Conservation (phyloP, 2,888 invertebrate species). For the Drepanosiphum platanoidis region DNA sequence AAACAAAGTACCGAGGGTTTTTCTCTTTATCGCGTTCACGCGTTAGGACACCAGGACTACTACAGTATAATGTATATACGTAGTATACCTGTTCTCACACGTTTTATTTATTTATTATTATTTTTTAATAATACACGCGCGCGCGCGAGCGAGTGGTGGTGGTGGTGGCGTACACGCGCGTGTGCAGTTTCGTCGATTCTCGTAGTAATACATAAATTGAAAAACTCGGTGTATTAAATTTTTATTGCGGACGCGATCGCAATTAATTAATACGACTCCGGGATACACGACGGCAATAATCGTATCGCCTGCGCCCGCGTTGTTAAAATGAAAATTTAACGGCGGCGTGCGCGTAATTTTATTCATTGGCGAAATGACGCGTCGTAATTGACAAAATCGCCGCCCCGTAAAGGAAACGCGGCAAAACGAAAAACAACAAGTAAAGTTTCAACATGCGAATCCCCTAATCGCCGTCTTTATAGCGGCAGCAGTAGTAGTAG, state of each 20-base stretch:
- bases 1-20: constrained; percentile 58
- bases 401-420: no score
- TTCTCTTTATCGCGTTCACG: constrained; percentile 59
- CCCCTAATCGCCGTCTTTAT: constrained; percentile 54
- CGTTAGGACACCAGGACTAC: constrained; percentile 52
- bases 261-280: not conserved
- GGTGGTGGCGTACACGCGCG: not conserved
- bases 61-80: no score
- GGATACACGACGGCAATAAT: not conserved
- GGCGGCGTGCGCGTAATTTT: not conserved
- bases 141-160: no score
- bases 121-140: constrained; percentile 1
- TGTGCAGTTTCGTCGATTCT: not conserved
- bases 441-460: constrained; percentile 37
- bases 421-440: not conserved
- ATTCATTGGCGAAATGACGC: not conserved
- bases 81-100: constrained; percentile 43
- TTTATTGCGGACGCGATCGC: not conserved
- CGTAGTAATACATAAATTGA: constrained; percentile 17
- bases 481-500: no score
- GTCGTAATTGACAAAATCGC: constrained; percentile 5
- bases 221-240: constrained; percentile 29
- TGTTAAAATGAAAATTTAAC: not conserved
- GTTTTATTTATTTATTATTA: constrained; percentile 20
- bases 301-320: not conserved